Evolutionary conservation across 2,797 vertebrate genomes (phyloP), one percentile per base, ranked within the genome.

Genomic region (Gymnodraco acuticeps): DNA sequence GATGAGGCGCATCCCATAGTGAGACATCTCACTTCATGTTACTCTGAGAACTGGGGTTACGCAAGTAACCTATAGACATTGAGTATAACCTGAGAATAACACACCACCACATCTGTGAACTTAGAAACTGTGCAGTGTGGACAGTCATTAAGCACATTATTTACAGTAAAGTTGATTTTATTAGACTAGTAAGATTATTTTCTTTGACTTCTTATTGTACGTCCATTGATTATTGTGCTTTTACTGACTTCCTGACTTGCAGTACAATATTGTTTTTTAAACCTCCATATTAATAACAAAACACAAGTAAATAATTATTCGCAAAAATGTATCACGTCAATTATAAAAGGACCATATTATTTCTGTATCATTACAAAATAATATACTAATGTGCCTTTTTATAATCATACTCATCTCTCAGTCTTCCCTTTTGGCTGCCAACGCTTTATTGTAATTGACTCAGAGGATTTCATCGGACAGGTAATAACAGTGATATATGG

Each of bases 221-320:
- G 5, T 53, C 48, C 62, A 8, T 53, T 33, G 12, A 54, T 13
- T 17, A 13, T 31, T 23, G 46, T 23, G 3, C 17, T 12, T 11
- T 48, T 20, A 10, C 1, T 41, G 4, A 42, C 16, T 52, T 42
- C 16, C 15, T 42, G 17, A 51, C 17, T n/a, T 6, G 3, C 20
- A 61, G 14, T 61, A 55, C 23, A 53, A 45, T 43, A 20, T 14
- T 45, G 4, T 6, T n/a, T 10, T 64, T 6, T 12, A 8, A 45
- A 54, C 0, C 12, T 33, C 0, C 0, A 3, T 19, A 12, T 2
- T 3, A 20, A 27, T 5, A 10, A 14, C 7, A 38, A 38, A 38
- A 38, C 6, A 38, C 33, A 38, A 38, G 33, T 38, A 7, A 14
- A 15, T 14, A 38, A 51, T 59, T 5, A 4, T 60, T 70, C 5